Conservation (phyloP, 1,140 invertebrate species). For the Eueides isabella region DNA sequence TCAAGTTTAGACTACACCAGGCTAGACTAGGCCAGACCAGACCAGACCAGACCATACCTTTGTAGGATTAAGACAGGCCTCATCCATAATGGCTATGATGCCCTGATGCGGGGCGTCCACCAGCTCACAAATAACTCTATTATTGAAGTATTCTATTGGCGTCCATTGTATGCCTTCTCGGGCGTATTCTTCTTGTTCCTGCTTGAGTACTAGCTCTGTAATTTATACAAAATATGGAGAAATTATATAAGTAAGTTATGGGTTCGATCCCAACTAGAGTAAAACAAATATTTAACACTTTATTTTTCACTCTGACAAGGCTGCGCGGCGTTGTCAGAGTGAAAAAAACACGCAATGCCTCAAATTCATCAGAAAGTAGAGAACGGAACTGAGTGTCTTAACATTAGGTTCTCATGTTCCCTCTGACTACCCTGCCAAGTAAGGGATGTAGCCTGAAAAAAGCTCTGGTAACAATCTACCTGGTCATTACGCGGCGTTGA, state of each 20-base stretch:
- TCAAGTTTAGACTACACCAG: no score
- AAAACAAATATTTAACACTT: no score
- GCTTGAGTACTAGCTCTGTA: slow-evolving; percentile 95
- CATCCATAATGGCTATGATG: slow-evolving; percentile 96
- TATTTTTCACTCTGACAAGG: no score
- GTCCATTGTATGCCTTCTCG: slow-evolving; percentile 96
- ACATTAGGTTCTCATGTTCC: no score
- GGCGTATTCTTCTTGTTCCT: slow-evolving; percentile 97
- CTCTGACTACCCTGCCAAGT: no score
- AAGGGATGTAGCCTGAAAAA: no score
- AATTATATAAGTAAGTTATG: no score
- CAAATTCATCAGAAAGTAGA: no score
- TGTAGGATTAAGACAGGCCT: slow-evolving; percentile 96
- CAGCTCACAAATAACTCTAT: slow-evolving; percentile 96
- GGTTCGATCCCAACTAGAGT: slow-evolving; percentile 12
- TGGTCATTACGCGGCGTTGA: no score
- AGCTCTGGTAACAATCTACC: no score
- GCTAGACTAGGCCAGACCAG: not conserved
- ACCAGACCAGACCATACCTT: slow-evolving; percentile 83
- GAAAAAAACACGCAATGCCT: no score
- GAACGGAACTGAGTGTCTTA: no score
- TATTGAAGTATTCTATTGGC: slow-evolving; percentile 96
- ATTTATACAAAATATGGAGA: not conserved
- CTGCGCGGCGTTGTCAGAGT: slow-evolving; percentile 42
- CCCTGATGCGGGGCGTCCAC: slow-evolving; percentile 95